Evolutionary conservation across 2,888 invertebrate genomes (phyloP), one percentile per base, ranked within the genome.

Genomic region (Neoitamus cyanurus): DNA sequence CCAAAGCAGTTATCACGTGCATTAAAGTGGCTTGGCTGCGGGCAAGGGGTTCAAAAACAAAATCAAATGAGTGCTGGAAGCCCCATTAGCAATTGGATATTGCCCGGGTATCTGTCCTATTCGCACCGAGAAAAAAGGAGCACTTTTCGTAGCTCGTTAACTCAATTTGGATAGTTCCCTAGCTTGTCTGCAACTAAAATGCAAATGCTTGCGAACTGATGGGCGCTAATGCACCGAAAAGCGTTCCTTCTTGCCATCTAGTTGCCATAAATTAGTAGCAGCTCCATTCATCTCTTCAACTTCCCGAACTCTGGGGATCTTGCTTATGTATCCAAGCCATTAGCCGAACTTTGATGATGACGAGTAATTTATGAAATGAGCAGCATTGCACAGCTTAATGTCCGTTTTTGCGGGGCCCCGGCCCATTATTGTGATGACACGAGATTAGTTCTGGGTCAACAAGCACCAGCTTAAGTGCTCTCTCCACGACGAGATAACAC

Each of bases 191-290:
- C 75, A 75, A 46, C 20, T 25, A 75, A 75, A 75, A 75, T 75
- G 75, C 75, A 75, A 75, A 75, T 75, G 37, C 25, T 42, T 28
- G 25, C 75, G 28, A 75, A 75, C 75, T 75, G 37, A 75, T 46
- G 75, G 78, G 78, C 78, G 78, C 31, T 80, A 80, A 80, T 80
- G 58, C 80, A 83, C 84, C 84, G 83, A 78, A 85, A 85, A 83
- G 78, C 85, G 84, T 83, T 85, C 72, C 87, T 84, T 85, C 85
- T 86, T 84, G 85, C 84, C 86, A 85, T 84, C 85, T 86, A 84
- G 85, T 85, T 84, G 86, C 86, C 86, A 87, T 87, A 87, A 87
- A 87, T 87, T 87, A 87, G 86, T 85, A 85, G 82, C 87, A 85
- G 84, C 86, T 84, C 85, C 86, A 85, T 85, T 86, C 86, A 87